These are phyloP conservation scores for Balanococcus diminutus DNA, from an alignment of 2,888 invertebrate species.

Conservation along the genomic window DNA sequence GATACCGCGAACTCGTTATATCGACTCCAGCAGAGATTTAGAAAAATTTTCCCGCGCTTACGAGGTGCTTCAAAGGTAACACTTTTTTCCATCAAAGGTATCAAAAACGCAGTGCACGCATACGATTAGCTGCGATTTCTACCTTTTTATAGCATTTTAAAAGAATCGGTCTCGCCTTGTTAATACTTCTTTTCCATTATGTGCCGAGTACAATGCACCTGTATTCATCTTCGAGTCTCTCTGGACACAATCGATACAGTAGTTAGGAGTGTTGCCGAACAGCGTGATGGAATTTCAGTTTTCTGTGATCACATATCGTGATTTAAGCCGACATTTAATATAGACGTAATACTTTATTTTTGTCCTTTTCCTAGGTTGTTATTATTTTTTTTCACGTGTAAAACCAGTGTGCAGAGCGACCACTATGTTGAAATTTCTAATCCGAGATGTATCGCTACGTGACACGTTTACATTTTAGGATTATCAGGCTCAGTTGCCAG, in stretches of 20 bases:
- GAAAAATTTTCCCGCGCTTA: not conserved
- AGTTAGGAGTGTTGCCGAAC: not conserved
- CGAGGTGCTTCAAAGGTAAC: not conserved
- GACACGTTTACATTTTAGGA: not conserved
- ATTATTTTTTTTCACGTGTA: not conserved
- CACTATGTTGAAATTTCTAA: not conserved
- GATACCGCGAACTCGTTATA: not conserved
- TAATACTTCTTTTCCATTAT: not conserved
- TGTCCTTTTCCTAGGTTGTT: not conserved
- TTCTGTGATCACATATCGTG: not conserved
- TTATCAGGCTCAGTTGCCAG: no score
- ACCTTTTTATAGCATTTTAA: not conserved
- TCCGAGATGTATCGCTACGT: not conserved
- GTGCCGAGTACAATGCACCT: not conserved
- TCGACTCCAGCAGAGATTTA: not conserved
- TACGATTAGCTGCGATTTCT: not conserved
- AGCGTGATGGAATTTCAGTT: conserved; percentile 1
- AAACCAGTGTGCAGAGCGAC: not conserved
- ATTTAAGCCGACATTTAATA: not conserved
- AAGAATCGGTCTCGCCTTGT: not conserved
- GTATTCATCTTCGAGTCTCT: not conserved
- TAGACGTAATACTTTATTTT: not conserved
- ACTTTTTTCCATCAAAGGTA: not conserved
- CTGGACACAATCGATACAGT: not conserved
- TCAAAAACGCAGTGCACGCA: not conserved